These are phyloP conservation scores for Epizoanthus rinbou DNA, from an alignment of 92 coral and sea anemone genomes.

Conservation along the genomic window DNA sequence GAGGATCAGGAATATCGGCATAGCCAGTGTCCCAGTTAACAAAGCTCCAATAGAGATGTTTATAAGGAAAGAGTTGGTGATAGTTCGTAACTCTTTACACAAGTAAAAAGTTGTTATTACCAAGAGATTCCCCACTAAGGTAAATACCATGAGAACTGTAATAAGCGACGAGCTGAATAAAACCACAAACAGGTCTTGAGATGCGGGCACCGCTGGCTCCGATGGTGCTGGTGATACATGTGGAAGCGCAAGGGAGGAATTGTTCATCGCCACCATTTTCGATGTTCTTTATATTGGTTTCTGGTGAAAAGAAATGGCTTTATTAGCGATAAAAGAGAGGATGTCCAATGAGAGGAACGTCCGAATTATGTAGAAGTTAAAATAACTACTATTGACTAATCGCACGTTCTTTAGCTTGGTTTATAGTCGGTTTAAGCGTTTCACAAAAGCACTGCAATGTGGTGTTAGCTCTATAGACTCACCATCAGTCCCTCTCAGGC, in stretches of 20 bases:
- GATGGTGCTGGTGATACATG: neutral
- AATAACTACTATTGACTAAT: too few species aligned
- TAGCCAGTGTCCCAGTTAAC: slow-evolving; percentile 81
- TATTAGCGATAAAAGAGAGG: too few species aligned
- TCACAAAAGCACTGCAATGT: too few species aligned
- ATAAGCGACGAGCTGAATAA: slow-evolving; percentile 69
- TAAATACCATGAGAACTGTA: slow-evolving; percentile 66
- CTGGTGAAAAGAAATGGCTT: neutral
- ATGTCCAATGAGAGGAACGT: too few species aligned
- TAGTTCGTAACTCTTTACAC: slow-evolving; percentile 87
- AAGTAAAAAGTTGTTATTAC: slow-evolving; percentile 79
- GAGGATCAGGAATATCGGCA: slow-evolving; percentile 85
- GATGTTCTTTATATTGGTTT: neutral
- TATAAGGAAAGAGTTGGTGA: slow-evolving; percentile 87
- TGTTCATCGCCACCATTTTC: slow-evolving; percentile 17
- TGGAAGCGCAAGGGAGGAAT: neutral
- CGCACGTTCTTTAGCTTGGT: too few species aligned
- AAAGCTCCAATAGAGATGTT: slow-evolving; percentile 84
- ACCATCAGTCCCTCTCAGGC: too few species aligned
- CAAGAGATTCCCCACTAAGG: slow-evolving; percentile 81
- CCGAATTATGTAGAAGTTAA: too few species aligned
- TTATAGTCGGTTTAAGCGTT: too few species aligned
- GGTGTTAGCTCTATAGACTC: too few species aligned
- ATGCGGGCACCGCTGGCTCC: neutral
- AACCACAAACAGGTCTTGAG: slow-evolving; percentile 59